These are phyloP conservation scores for Coregonus clupeaformis DNA, from an alignment of 2,113 vertebrate genomes.

Conservation along the genomic window DNA sequence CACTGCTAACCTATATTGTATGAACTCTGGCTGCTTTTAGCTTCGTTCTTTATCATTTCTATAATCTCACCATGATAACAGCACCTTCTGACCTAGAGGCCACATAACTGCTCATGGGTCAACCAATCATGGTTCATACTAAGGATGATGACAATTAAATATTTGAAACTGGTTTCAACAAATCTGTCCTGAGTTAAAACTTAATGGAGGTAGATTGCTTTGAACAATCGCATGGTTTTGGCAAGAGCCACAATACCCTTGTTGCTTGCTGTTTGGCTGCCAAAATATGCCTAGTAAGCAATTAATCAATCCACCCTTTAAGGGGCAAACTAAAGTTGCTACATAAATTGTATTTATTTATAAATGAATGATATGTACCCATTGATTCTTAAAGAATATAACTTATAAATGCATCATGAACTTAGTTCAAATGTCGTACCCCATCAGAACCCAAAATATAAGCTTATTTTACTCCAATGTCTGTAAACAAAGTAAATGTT, in stretches of 20 bases:
- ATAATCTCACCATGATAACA: neutral
- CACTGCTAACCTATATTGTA: no score
- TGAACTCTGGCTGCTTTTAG: no score
- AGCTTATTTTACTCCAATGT: no score
- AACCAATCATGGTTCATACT: neutral
- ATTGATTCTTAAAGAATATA: no score
- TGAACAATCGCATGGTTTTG: neutral
- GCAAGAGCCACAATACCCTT: neutral
- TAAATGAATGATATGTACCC: no score
- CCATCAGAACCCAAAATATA: no score
- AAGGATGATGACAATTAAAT: neutral
- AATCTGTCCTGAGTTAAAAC: neutral
- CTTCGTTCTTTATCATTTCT: neutral
- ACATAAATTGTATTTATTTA: no score
- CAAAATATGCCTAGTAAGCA: constrained; percentile 17
- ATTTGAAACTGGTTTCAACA: neutral
- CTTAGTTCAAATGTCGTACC: no score
- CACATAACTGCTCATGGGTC: neutral
- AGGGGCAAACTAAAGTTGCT: neutral
- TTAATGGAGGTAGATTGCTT: no score
- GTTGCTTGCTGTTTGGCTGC: constrained; percentile 4
- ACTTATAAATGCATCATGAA: no score
- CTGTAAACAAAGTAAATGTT: no score
- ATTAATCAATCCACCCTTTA: constrained; percentile 29
- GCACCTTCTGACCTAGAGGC: neutral